Base-by-base conservation (phyloP, 1,140 invertebrate genomes). In the Druon quercuslanigerum region DNA sequence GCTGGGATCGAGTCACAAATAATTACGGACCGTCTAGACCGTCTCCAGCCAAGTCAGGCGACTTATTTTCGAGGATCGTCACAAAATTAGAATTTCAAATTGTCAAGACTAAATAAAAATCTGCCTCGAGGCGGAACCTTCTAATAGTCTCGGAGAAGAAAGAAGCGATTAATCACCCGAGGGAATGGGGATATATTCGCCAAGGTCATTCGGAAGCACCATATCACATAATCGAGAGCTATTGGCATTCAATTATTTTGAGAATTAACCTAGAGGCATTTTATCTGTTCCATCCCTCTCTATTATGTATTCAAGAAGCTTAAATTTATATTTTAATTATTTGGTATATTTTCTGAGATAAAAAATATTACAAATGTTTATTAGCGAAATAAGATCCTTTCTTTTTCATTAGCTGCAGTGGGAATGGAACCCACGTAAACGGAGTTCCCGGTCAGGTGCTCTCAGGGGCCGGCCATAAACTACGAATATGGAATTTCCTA, bases 81-180 rank as follows among this genome's bases (percentile, higher is more conserved):
- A 76, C 77, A 60, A 72, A 81, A 76, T 78, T 81, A 81, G 77
- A 78, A 74, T 76, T 78, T 50, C 52, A 74, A 73, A 51, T 78
- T 75, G 72, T 74, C 52, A 56, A 52, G 73, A 50, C 73, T 74
- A 74, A 74, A 54, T 52, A 74, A 74, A 52, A 40, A 25, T 74
- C 51, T n/a, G 33, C 51, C 33, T 54, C 73, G 73, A 16, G 17
- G 51, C 71, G 71, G 46, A 66, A 66, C 60, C 60, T 66, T 66
- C 33, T 66, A 66, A 66, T 66, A 16, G 60, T n/a, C 60, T 66
- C n/a, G 40, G 33, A 66, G 60, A 66, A 66, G 60, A 66, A 66
- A 66, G 60, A 66, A 33, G 60, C 60, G 25, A 66, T 66, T 66
- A 66, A 66, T 66, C 60, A 66, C 60, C 9, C 9, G 60, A 40